Evolutionary conservation across 2,797 vertebrate genomes (phyloP).

Genomic region (Bufotes viridis): DNA sequence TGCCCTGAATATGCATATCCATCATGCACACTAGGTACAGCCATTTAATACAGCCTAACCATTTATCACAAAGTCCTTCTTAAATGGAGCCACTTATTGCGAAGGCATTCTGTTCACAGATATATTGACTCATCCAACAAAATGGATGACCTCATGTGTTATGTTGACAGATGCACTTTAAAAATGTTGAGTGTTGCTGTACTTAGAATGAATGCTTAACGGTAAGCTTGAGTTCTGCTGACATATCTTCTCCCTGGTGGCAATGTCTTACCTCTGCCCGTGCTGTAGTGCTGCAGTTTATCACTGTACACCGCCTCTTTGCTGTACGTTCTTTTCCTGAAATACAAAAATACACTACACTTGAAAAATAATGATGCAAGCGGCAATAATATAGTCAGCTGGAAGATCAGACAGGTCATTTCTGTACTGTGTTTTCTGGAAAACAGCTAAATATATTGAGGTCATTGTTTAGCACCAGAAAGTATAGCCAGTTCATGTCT

Average conservation of each 20-base stretch:
- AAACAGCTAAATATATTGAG: not conserved
- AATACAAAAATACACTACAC: slow-evolving; percentile 50
- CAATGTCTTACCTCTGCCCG: slow-evolving; percentile 89
- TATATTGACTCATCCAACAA: not conserved
- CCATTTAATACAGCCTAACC: not conserved
- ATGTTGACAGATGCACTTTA: slow-evolving; percentile 13
- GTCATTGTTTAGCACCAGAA: not conserved
- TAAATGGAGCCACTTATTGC: not conserved
- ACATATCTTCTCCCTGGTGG: not conserved
- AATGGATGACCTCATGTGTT: slow-evolving; percentile 1
- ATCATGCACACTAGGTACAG: not conserved
- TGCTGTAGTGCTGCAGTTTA: slow-evolving; percentile 97
- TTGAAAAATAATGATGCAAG: slow-evolving; percentile 38
- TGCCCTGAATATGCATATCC: not conserved
- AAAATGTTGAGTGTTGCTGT: slow-evolving; percentile 2
- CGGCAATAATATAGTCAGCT: not conserved
- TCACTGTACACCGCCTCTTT: slow-evolving; percentile 98
- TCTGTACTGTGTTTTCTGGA: not conserved
- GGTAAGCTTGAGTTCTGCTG: not conserved
- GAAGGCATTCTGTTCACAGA: not conserved
- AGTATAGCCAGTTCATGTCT: not conserved
- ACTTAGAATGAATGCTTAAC: slow-evolving; percentile 24
- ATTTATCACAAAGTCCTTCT: not conserved
- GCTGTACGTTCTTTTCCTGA: slow-evolving; percentile 94
- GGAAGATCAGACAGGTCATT: fast-evolving